phyloP scores from a whole-genome alignment of 1,140 invertebrate genomes.

The Sminthurinus signatus region DNA sequence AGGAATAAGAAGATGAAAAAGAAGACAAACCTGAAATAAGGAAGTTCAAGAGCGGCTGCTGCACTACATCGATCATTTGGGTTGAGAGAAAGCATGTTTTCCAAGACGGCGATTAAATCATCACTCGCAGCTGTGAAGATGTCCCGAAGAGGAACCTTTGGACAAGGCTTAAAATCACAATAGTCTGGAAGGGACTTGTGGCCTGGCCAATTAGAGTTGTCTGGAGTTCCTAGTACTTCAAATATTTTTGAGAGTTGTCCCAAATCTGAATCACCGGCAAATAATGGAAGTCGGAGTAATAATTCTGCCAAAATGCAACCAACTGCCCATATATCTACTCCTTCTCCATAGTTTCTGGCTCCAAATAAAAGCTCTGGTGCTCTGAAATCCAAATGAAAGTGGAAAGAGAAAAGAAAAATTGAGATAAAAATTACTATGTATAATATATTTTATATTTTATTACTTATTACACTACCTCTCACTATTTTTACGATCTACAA shows the following conservation, averaged over 20 bases:
- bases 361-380: conserved; percentile 94
- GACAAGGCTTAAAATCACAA: conserved; percentile 83
- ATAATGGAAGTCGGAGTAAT: conserved; percentile 80
- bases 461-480: too few species aligned
- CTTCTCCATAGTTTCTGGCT: conserved; percentile 85
- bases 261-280: conserved; percentile 93
- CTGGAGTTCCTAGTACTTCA: conserved; percentile 83
- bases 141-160: conserved; percentile 72
- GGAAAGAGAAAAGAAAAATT: conserved; percentile 41
- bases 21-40: conserved; percentile 68
- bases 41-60: conserved; percentile 70
- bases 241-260: conserved; percentile 95
- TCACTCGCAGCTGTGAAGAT: conserved; percentile 94
- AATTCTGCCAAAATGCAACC: conserved; percentile 97
- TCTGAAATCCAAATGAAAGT: conserved; percentile 49
- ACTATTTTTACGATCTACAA: too few species aligned
- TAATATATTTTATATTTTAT: too few species aligned
- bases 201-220: conserved; percentile 84
- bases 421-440: too few species aligned
- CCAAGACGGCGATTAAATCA: conserved; percentile 82
- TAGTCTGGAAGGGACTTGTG: conserved; percentile 82
- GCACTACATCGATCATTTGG: conserved; percentile 77
- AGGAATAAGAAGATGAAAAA: too few species aligned
- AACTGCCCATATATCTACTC: conserved; percentile 98
- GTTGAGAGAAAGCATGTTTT: conserved; percentile 72